phyloP scores from a whole-genome alignment of 2,888 invertebrate species.

The Tetranychus piercei region DNA sequence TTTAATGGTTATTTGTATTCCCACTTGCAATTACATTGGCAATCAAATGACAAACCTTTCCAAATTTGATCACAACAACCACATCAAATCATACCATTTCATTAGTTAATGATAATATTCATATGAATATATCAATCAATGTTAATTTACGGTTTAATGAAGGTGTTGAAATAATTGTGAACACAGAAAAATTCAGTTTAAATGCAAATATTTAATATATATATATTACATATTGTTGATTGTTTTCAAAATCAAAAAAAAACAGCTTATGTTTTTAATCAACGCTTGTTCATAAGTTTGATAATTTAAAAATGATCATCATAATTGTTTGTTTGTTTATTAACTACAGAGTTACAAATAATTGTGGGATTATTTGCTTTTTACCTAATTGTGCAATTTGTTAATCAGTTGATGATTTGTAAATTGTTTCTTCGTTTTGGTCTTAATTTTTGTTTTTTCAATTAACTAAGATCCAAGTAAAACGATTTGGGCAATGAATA shows the following conservation, averaged over 20 bases:
- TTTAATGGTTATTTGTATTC: too few species aligned
- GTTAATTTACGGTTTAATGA: too few species aligned
- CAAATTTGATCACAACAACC: constrained; percentile 16
- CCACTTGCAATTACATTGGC: background rate
- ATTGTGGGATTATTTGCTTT: background rate
- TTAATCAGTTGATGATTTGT: background rate
- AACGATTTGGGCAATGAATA: background rate
- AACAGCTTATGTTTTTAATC: background rate
- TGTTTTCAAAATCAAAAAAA: constrained; percentile 6
- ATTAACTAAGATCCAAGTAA: background rate
- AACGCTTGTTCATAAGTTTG: background rate
- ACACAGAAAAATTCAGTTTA: background rate
- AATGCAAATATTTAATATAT: constrained; percentile 1
- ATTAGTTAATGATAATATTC: too few species aligned
- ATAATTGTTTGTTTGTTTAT: background rate
- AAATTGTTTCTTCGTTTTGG: too few species aligned
- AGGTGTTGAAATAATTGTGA: too few species aligned
- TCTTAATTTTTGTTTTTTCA: background rate
- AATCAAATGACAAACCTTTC: background rate
- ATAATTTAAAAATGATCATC: background rate
- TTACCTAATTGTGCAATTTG: background rate
- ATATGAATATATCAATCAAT: too few species aligned
- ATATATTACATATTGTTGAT: background rate
- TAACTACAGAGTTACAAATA: background rate
- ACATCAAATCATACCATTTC: too few species aligned